Base-by-base conservation (phyloP, 2,888 invertebrate genomes). In the Zhengitettix transpicula region DNA sequence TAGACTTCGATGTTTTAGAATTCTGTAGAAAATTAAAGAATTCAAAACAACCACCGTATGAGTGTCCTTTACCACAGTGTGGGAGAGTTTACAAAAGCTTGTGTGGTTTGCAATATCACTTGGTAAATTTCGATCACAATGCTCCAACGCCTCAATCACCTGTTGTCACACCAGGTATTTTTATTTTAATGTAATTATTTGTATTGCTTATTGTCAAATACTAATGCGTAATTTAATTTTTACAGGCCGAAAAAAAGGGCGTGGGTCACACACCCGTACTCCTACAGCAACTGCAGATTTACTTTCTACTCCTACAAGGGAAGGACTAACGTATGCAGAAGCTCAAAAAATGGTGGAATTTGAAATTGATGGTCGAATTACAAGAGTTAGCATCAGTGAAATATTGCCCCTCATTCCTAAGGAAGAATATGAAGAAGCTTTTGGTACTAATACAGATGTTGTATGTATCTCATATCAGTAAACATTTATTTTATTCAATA, bases 321-420 rank as follows among this genome's bases (percentile, higher is more conserved):
- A 87, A 70, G 84, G 85, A 14, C 75, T 92, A 57, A 86, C 87
- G 14, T 90, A 87, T 69, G 87, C 89, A 42, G 90, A 91, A 69
- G 84, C 88, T 3, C 89, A 90, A 70, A 85, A 87, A 74, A 82
- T 87, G 65, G 89, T 93, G 0, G 89, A 90, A 71, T 87, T 92
- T 69, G 89, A 92, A 69, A 78, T 90, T n/a, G 86, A 89, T 71
- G 89, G 89, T 1, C 82, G 84, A 71, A 81, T 84, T 60, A 83
- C 85, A 60, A 79, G 86, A 61, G 70, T 78, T 47, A 74, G 74
- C 65, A 76, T 77, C 55, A 73, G 71, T 65, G 76, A 77, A 64
- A 73, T 74, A 1, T 65, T 77, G 52, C 82, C 85, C 1, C 75
- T 88, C 3, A 81, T 85, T 63, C 81, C 86, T 0, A 77, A 83